Percentiles rank a stretch among this genome's conserved stretches.
Conservation (phyloP, 1,140 invertebrate species). For the Oryctes rhinoceros region DNA sequence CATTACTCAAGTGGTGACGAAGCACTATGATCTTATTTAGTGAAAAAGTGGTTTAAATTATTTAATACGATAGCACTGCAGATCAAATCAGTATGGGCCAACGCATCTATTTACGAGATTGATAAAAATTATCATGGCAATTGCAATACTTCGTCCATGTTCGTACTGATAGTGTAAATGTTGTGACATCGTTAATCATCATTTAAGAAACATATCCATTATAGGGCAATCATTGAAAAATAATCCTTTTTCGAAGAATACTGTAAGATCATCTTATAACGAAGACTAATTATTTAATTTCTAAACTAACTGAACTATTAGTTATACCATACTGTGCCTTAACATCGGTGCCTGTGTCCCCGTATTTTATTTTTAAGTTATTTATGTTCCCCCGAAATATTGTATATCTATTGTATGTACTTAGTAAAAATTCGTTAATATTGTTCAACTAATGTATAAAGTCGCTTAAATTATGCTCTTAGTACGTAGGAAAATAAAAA, state of each 20-base stretch:
- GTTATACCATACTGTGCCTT: neutral
- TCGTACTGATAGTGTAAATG: neutral
- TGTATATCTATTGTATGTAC: conserved; percentile 23
- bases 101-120: neutral
- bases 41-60: conserved; percentile 18
- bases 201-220: neutral
- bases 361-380: conserved; percentile 13
- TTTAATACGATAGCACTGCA: neutral
- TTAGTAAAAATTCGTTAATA: conserved; percentile 15
- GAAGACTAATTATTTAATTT: conserved; percentile 34
- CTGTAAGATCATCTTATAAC: neutral
- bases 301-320: conserved; percentile 2
- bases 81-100: neutral
- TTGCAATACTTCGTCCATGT: neutral
- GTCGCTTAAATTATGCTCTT: conserved; percentile 28
- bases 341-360: conserved; percentile 5
- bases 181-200: neutral
- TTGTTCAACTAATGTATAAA: conserved; percentile 31
- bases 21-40: conserved; percentile 63
- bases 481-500: neutral
- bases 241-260: neutral
- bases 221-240: neutral
- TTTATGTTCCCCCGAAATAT: conserved; percentile 9
- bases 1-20: conserved; percentile 74
- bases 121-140: neutral